phyloP scores from a whole-genome alignment of 2,888 invertebrate genomes.

The Macrosoma leucophasiata region DNA sequence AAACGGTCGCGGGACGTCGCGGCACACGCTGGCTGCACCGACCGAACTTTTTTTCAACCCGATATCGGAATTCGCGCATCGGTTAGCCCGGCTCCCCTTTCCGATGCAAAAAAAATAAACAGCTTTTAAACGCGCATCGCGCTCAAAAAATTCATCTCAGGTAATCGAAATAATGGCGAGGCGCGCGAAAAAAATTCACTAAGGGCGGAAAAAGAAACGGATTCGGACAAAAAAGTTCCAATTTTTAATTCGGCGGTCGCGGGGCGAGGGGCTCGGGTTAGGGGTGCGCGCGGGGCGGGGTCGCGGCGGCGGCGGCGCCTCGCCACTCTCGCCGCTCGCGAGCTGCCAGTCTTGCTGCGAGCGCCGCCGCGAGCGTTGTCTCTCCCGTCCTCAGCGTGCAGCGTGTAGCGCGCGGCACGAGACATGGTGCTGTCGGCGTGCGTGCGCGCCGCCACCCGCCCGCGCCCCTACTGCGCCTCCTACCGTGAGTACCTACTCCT shows the following conservation, averaged over 20 bases:
- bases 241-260: constrained; percentile 61
- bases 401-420: constrained; percentile 10
- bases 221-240: constrained; percentile 67
- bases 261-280: constrained; percentile 32
- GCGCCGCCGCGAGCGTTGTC: constrained; percentile 20
- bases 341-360: constrained; percentile 14
- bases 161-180: constrained; percentile 72
- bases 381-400: constrained; percentile 17
- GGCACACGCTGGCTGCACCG: constrained; percentile 8
- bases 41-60: constrained; percentile 44
- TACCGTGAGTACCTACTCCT: constrained; percentile 61
- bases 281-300: constrained; percentile 16
- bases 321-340: constrained; percentile 21
- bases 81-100: constrained; percentile 67
- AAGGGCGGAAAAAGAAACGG: constrained; percentile 74
- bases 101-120: constrained; percentile 67
- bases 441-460: constrained; percentile 56
- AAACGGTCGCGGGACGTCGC: not conserved
- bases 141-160: constrained; percentile 64
- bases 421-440: constrained; percentile 62
- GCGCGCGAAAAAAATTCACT: constrained; percentile 72
- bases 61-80: constrained; percentile 72
- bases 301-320: constrained; percentile 23
- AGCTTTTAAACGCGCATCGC: constrained; percentile 71
- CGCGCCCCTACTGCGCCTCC: constrained; percentile 48